Evolutionary conservation across 2,888 invertebrate species (phyloP), one percentile per base, ranked within the genome.

Genomic region (Eristalis tenax): DNA sequence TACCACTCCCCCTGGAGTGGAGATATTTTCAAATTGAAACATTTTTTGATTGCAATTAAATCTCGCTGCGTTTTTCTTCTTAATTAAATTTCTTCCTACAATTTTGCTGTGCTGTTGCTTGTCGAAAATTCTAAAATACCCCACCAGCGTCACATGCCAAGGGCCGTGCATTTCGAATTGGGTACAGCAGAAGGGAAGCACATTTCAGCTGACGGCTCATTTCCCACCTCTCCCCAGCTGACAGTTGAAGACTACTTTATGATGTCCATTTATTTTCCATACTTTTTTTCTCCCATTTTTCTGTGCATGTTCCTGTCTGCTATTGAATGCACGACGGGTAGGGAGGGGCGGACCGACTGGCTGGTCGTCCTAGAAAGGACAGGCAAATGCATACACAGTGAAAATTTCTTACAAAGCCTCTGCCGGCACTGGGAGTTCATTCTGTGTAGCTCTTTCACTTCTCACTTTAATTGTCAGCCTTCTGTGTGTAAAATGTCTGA

Each of bases 381-480:
- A 65, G 38, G 61, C 35, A 65, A 77, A 73, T 68, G 81, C 43
- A 64, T 35, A n/a, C 35, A 82, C 71, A 65, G 56, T 18, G 11
- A 15, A 70, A 59, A 50, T 50, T 79, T 35, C 40, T 32, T 26
- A 73, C 71, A 86, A 70, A 85, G 68, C 26, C 57, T 61, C 56
- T 78, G 65, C 74, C 78, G 63, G 1, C 23, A 61, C 56, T 63
- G 63, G 38, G 50, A 50, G 50, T 50, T 50, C 50, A 50, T 56
- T 59, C 57, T 74, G 38, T 71, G 77, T 50, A 68, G 68, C 77
- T 73, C 57, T 75, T 82, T 78, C 65, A 74, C 64, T 82, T 82
- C 75, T 78, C 59, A 74, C 63, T 86, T 86, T 86, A 86, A 86
- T 86, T 86, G 86, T 86, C 83, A 78, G 71, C 70, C 66, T 79